These are phyloP conservation scores for Apomyelois bistriatella DNA, from an alignment of 2,888 invertebrate species.

Conservation along the genomic window DNA sequence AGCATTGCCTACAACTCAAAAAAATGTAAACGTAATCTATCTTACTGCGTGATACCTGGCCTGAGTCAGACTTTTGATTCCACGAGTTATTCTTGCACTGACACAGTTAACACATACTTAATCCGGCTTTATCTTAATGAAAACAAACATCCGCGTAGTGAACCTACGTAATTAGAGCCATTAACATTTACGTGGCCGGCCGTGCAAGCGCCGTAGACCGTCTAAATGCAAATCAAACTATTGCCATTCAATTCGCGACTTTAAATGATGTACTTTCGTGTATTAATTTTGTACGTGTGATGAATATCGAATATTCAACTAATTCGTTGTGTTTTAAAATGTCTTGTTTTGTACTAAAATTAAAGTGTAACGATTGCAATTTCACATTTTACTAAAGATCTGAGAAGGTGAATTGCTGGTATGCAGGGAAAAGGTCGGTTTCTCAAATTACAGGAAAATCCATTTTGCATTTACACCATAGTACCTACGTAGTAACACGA, in stretches of 20 bases:
- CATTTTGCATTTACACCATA: background rate
- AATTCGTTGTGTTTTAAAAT: background rate
- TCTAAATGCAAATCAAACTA: conserved; percentile 38
- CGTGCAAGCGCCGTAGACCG: conserved; percentile 28
- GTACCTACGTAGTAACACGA: conserved; percentile 37
- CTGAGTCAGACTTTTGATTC: background rate
- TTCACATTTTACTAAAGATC: too few relatives aligned
- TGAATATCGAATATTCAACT: background rate
- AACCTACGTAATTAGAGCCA: conserved; percentile 27
- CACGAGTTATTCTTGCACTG: conserved; percentile 20
- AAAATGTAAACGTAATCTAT: background rate
- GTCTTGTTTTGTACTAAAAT: background rate
- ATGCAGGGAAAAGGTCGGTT: too few relatives aligned
- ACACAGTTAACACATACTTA: conserved; percentile 26
- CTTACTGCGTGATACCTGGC: background rate
- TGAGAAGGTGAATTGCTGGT: too few relatives aligned
- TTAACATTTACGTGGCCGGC: conserved; percentile 31
- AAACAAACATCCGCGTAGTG: conserved; percentile 31
- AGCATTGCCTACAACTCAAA: too few relatives aligned
- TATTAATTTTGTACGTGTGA: conserved; percentile 18
- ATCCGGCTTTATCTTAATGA: conserved; percentile 21
- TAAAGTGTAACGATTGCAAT: too few relatives aligned
- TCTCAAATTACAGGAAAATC: too few relatives aligned
- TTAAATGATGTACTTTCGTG: conserved; percentile 23
- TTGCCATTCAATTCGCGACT: conserved; percentile 33